phyloP scores from a whole-genome alignment of 2,113 vertebrate species.

The Paratilapia polleni region DNA sequence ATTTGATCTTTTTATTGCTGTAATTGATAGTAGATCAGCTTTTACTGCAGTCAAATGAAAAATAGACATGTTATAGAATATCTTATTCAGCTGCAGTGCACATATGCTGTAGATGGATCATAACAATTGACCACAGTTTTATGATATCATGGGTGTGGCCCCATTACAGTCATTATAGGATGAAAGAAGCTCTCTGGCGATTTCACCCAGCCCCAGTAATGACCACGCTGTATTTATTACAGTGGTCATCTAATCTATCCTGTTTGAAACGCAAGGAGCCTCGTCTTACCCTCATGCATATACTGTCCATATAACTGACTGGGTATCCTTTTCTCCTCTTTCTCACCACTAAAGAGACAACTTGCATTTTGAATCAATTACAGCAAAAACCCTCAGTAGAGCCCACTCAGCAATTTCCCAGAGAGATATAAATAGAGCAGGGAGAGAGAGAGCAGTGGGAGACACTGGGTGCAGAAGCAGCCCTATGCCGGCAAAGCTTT shows the following conservation, averaged over 20 bases:
- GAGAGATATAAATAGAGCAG: constrained; percentile 78
- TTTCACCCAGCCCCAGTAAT: constrained; percentile 5
- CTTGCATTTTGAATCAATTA: constrained; percentile 80
- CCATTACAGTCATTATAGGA: constrained; percentile 40
- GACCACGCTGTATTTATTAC: constrained; percentile 36
- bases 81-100: constrained; percentile 31
- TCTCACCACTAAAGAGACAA: constrained; percentile 72
- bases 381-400: constrained; percentile 71
- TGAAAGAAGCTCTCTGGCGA: constrained; percentile 29
- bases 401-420: constrained; percentile 78
- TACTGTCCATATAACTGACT: constrained; percentile 31
- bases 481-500: constrained; percentile 45
- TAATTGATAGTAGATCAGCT: constrained; percentile 49
- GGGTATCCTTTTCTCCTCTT: constrained; percentile 63
- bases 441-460: constrained; percentile 44
- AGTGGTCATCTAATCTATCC: constrained; percentile 32
- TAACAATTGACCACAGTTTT: constrained; percentile 34
- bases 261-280: constrained; percentile 35
- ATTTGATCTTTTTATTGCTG: constrained; percentile 41
- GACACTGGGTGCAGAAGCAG: constrained; percentile 59
- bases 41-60: constrained; percentile 58
- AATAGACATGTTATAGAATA: constrained; percentile 34
- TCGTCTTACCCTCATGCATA: constrained; percentile 11
- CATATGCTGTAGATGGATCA: constrained; percentile 41
- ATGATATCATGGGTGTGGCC: constrained; percentile 52